Percentiles rank a stretch among this genome's conserved stretches.
phyloP scores from a whole-genome alignment of 1,140 invertebrate species.

The Habropoda laboriosa region DNA sequence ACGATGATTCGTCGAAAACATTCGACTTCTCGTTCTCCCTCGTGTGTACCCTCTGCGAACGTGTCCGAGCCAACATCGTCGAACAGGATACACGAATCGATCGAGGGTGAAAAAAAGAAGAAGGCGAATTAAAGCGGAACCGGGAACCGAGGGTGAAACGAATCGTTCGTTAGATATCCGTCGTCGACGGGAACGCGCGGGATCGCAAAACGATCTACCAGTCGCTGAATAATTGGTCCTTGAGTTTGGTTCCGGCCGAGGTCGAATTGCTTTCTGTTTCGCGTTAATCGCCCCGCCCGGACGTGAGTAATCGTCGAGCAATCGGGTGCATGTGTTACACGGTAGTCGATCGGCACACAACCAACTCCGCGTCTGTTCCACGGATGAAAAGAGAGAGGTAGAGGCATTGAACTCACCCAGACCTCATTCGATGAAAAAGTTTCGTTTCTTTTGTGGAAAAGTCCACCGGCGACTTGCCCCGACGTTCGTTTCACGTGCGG shows the following conservation, averaged over 20 bases:
- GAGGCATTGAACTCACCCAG: constrained; percentile 55
- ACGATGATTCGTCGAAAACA: too few relatives aligned
- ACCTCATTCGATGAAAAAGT: constrained; percentile 49
- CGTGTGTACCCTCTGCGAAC: too few relatives aligned
- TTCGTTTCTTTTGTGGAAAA: constrained; percentile 47
- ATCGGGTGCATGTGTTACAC: constrained; percentile 52
- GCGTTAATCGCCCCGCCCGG: constrained; percentile 48
- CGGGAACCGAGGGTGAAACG: constrained; percentile 16
- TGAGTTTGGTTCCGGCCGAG: constrained; percentile 60
- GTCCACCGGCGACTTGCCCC: neutral
- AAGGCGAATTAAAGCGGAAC: neutral
- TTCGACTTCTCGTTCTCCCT: too few relatives aligned
- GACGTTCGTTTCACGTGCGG: neutral
- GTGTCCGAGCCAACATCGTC: too few relatives aligned
- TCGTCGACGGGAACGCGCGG: constrained; percentile 1
- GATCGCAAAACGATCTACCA: constrained; percentile 50
- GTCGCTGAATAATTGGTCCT: constrained; percentile 58
- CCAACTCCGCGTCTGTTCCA: constrained; percentile 1
- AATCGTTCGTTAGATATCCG: constrained; percentile 43
- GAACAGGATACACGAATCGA: too few relatives aligned
- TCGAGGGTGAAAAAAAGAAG: neutral
- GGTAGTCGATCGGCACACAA: constrained; percentile 13
- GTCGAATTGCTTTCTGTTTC: constrained; percentile 64
- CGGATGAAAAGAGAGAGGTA: constrained; percentile 55
- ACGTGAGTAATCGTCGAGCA: constrained; percentile 56